Evolutionary conservation across 2,888 invertebrate species (phyloP), one percentile per base, ranked within the genome.

Genomic region (Tachina grossa): DNA sequence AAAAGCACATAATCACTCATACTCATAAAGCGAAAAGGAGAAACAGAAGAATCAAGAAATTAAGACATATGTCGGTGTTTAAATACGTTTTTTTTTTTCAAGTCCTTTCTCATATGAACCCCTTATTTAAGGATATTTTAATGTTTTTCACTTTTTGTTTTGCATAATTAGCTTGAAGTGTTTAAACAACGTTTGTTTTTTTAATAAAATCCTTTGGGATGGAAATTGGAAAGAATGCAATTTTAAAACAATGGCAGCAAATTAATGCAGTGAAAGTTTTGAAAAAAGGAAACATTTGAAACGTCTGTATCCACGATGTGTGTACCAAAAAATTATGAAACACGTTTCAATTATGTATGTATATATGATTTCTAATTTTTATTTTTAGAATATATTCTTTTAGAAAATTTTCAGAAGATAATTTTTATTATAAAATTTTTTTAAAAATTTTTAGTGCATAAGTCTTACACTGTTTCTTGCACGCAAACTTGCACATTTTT

Each of bases 111-210:
- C 4, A 13, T 43, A 71, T 71, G 59, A 59, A 66, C 59, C 59
- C 72, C 39, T 74, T 81, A 22, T 75, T 71, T 39, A 66, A 61
- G 68, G 13, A 81, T 39, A 53, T 61, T 53, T 68, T 66, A 66
- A 66, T 66, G 31, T 49, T 65, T 65, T 47, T 9, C 47, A 43
- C 1, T 61, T 19, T 80, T 63, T 41, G 49, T 75, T 59, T 77
- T 83, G 72, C 72, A 83, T 83, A 83, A 83, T 83, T 83, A 78
- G 77, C 83, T 72, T 8, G 65, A 71, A 83, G 72, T 72, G 83
- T 78, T 77, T 65, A 14, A 51, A 59, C 65, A 69, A 61, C 39
- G 31, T 74, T 51, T 63, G 31, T 79, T 75, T 39, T 39, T 47
- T 10, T 74, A 43, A 59, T 39, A 57, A 19, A 69, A 53, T 51